phyloP scores from a whole-genome alignment of 2,113 vertebrate genomes.

The Rattus rattus region DNA sequence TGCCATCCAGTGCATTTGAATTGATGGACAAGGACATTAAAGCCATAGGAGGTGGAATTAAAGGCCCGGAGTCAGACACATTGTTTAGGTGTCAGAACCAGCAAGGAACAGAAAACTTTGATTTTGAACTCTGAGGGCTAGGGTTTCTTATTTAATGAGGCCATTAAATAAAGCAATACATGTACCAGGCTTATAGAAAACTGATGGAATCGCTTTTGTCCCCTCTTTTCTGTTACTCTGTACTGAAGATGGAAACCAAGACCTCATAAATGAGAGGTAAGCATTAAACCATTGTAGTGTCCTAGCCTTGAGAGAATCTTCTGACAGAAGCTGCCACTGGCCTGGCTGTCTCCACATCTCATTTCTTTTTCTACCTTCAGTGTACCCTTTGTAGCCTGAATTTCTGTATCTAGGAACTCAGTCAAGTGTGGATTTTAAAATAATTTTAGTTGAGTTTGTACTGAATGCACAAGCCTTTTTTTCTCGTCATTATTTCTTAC shows the following conservation, averaged over 20 bases:
- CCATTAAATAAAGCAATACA: neutral
- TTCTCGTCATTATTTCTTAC: neutral
- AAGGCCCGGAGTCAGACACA: neutral
- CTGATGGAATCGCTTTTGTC: no score
- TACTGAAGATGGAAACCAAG: neutral
- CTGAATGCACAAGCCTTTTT: neutral
- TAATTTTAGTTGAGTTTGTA: neutral
- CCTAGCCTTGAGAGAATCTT: neutral
- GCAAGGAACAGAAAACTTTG: neutral
- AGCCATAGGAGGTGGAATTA: neutral
- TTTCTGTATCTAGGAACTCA: neutral
- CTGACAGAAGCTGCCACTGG: no score
- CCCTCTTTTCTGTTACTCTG: neutral
- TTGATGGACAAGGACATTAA: neutral
- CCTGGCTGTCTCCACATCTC: neutral
- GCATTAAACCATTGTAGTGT: neutral
- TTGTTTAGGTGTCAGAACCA: neutral
- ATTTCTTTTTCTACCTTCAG: neutral
- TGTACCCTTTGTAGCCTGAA: neutral
- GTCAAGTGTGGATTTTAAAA: neutral
- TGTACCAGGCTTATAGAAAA: neutral
- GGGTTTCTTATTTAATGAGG: neutral
- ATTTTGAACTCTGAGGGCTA: neutral
- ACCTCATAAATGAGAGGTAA: neutral
- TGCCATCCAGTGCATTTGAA: neutral